Percentiles rank a stretch among this genome's conserved stretches.
Conservation (phyloP, 2,888 invertebrate genomes). For the Trachelus iudaicus region DNA sequence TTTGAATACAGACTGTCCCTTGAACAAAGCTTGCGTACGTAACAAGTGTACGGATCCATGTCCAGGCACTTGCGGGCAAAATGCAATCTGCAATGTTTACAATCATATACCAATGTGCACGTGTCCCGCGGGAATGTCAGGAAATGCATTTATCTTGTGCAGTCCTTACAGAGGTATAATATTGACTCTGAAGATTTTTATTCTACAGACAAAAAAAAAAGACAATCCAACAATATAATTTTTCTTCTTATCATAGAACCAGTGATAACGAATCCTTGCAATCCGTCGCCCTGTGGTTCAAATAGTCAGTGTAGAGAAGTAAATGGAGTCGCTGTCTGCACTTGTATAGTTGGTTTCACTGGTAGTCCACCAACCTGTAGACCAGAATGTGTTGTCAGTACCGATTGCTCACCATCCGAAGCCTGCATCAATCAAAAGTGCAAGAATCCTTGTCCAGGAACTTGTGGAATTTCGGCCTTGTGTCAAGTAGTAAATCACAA, state of each 20-base stretch:
- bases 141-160: slow-evolving; percentile 78
- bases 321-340: slow-evolving; percentile 77
- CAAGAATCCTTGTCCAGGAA: slow-evolving; percentile 79
- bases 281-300: slow-evolving; percentile 80
- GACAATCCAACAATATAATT: background rate
- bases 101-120: slow-evolving; percentile 67
- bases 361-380: slow-evolving; percentile 80
- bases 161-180: slow-evolving; percentile 67
- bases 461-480: slow-evolving; percentile 77
- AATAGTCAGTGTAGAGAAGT: slow-evolving; percentile 78
- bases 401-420: slow-evolving; percentile 78
- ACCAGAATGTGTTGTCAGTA: slow-evolving; percentile 79
- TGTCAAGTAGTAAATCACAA: slow-evolving; percentile 81
- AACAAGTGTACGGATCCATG: slow-evolving; percentile 67
- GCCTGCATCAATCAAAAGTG: slow-evolving; percentile 84
- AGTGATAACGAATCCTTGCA: slow-evolving; percentile 71
- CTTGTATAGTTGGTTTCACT: slow-evolving; percentile 75
- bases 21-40: slow-evolving; percentile 65
- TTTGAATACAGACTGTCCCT: slow-evolving; percentile 65
- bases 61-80: slow-evolving; percentile 61
- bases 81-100: slow-evolving; percentile 64
- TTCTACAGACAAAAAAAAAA: background rate
- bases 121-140: slow-evolving; percentile 76
- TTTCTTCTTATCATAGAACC: slow-evolving; percentile 45
- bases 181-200: background rate